Conservation (phyloP, 2,113 vertebrate species). For the Brachionichthys hirsutus region DNA sequence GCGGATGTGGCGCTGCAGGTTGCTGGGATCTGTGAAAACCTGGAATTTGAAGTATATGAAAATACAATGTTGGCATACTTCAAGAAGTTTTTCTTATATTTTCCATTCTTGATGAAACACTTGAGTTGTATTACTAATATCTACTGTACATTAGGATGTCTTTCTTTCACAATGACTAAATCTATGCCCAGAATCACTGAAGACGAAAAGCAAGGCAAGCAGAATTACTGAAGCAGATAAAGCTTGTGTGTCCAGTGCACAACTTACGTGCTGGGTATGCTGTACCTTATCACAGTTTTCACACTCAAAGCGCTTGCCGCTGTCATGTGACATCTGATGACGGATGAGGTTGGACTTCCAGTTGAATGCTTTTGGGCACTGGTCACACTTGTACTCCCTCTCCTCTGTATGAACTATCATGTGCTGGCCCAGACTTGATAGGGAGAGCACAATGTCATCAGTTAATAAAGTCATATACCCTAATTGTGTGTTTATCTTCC, state of each 20-base stretch:
- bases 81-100: not conserved
- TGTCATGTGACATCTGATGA: conserved; percentile 99
- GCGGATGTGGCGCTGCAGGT: conserved; percentile 98
- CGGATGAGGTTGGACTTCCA: conserved; percentile 99
- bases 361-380: conserved; percentile 99
- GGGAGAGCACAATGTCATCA: conserved; percentile 31
- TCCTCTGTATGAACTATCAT: conserved; percentile 98
- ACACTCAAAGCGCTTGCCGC: conserved; percentile 98
- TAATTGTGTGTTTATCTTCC: not conserved
- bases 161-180: conserved; percentile 4
- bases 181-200: conserved; percentile 13
- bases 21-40: conserved; percentile 99
- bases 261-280: conserved; percentile 78
- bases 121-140: not conserved
- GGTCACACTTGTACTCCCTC: conserved; percentile 98
- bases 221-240: conserved; percentile 45
- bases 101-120: not conserved
- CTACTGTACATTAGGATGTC: not conserved
- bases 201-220: conserved; percentile 15
- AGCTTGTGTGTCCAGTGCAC: conserved; percentile 69
- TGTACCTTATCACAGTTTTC: conserved; percentile 99
- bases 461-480: not conserved
- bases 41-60: conserved; percentile 61
- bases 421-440: conserved; percentile 92
- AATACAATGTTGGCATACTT: conserved; percentile 6